phyloP scores from a whole-genome alignment of 2,888 invertebrate species.

The Nebria brevicollis region DNA sequence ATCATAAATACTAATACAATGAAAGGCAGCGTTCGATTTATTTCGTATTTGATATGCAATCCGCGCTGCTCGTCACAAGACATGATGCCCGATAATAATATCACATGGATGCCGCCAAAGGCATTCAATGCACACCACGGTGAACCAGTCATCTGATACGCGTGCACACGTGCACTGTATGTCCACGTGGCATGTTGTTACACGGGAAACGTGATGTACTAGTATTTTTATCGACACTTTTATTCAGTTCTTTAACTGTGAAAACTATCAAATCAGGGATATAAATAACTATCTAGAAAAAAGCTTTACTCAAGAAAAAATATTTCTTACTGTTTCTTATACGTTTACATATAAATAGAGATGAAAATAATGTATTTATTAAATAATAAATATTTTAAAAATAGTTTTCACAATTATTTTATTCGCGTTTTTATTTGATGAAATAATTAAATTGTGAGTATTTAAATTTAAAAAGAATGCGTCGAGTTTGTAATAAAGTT shows the following conservation, averaged over 20 bases:
- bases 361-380: no score
- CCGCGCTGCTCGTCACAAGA: conserved; percentile 12
- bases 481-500: no score
- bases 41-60: conserved; percentile 38
- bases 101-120: neutral
- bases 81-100: neutral
- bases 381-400: no score
- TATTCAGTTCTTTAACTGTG: neutral
- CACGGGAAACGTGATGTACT: neutral
- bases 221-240: neutral
- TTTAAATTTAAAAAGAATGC: no score
- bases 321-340: no score
- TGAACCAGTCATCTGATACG: neutral
- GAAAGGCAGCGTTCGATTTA: conserved; percentile 9
- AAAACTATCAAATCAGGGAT: neutral
- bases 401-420: no score
- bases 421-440: no score
- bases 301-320: no score
- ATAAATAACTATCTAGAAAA: no score
- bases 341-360: no score
- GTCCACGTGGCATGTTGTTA: neutral
- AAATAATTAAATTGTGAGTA: no score
- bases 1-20: conserved; percentile 41
- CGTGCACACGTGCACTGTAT: neutral
- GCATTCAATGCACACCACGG: neutral